Conservation (phyloP, 1,140 invertebrate species). For the Onthophagus taurus region DNA sequence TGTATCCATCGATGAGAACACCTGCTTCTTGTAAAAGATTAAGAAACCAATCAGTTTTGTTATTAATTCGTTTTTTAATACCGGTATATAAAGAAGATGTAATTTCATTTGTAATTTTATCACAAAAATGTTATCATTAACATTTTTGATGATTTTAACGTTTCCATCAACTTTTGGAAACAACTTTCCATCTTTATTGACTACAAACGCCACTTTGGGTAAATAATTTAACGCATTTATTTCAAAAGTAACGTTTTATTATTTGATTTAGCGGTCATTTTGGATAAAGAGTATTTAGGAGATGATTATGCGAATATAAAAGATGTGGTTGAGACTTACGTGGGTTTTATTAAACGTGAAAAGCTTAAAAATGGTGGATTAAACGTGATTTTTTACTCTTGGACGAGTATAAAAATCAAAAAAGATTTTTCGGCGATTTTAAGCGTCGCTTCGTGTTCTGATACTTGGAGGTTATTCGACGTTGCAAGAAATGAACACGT, state of each 20-base stretch:
- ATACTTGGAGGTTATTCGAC: conserved; percentile 57
- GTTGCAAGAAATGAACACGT: conserved; percentile 49
- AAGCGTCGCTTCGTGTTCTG: conserved; percentile 55
- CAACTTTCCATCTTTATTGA: conserved; percentile 58
- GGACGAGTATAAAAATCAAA: conserved; percentile 51
- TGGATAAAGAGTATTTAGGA: conserved; percentile 50
- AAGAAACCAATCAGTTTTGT: too few species aligned
- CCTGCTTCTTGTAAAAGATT: too few species aligned
- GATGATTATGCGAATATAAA: conserved; percentile 46
- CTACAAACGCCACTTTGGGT: conserved; percentile 61
- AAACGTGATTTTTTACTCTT: conserved; percentile 51
- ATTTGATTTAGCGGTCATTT: conserved; percentile 49
- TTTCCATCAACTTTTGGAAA: conserved; percentile 32
- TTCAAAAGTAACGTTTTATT: not conserved
- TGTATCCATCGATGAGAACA: too few species aligned
- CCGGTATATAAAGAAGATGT: too few species aligned
- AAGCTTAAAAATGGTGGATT: conserved; percentile 53
- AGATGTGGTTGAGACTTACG: conserved; percentile 47
- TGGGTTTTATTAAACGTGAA: conserved; percentile 48
- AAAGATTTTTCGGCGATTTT: conserved; percentile 62
- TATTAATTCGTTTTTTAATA: too few species aligned
- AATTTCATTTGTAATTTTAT: too few species aligned
- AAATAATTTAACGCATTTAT: conserved; percentile 21
- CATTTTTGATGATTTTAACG: too few species aligned
- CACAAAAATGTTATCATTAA: too few species aligned